Evolutionary conservation across 2,113 vertebrate species (phyloP).

Genomic region (Henicopernis longicauda): DNA sequence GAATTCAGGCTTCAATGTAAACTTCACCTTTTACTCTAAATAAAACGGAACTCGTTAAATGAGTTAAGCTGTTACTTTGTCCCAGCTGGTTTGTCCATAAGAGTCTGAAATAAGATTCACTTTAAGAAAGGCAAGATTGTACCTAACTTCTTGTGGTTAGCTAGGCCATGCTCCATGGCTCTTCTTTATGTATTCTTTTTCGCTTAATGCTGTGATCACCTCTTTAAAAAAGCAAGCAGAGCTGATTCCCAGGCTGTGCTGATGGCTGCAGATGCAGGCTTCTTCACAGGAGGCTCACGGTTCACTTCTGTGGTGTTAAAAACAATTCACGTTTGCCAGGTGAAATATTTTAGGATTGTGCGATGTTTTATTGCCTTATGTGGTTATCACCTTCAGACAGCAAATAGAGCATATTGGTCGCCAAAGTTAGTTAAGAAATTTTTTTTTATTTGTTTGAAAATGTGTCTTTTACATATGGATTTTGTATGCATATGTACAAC

Average conservation of each 20-base stretch:
- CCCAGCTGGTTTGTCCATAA: not conserved
- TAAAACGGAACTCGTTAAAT: not conserved
- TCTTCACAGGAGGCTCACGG: not conserved
- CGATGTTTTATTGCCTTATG: not conserved
- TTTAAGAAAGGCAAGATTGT: not conserved
- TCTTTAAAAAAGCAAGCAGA: not conserved
- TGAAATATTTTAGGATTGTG: not conserved
- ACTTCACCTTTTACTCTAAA: not conserved
- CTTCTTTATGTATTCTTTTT: not conserved
- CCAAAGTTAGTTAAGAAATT: not conserved
- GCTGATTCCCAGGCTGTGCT: not conserved
- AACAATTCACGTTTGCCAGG: not conserved
- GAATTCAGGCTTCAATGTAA: not conserved
- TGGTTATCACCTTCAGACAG: not conserved
- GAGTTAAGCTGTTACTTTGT: not conserved
- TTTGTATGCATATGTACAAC: not conserved
- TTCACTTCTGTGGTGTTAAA: not conserved
- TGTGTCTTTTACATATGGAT: not conserved
- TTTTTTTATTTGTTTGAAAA: not conserved
- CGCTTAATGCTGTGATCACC: not conserved
- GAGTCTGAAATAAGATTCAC: not conserved
- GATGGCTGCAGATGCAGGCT: not conserved
- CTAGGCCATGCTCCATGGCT: not conserved
- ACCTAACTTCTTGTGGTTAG: not conserved
- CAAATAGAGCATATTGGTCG: accelerated